Percentiles rank a stretch among this genome's conserved stretches.
Evolutionary conservation across 2,797 vertebrate species (phyloP).

Genomic region (Neosalanx taihuensis): DNA sequence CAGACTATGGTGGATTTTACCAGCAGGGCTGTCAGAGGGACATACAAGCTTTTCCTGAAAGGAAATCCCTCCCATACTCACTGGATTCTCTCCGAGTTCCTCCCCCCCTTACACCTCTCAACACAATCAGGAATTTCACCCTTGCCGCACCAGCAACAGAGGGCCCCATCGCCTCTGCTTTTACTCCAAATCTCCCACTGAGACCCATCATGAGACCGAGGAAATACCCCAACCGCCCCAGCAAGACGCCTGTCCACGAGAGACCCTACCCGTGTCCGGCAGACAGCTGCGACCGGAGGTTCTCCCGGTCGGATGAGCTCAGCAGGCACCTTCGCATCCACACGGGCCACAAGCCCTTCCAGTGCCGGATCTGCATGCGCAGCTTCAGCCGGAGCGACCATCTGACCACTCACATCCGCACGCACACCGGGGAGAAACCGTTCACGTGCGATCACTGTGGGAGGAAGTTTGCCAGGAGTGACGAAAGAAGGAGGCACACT

Average conservation of each 20-base stretch:
- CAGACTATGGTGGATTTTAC: constrained; percentile 88
- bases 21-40: constrained; percentile 83
- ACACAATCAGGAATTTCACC: constrained; percentile 91
- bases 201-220: constrained; percentile 85
- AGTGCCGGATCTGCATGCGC: constrained; percentile 90
- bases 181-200: constrained; percentile 79
- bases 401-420: constrained; percentile 89
- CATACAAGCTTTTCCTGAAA: constrained; percentile 75
- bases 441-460: constrained; percentile 88
- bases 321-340: constrained; percentile 90
- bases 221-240: constrained; percentile 88
- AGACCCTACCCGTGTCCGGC: constrained; percentile 88
- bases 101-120: constrained; percentile 90
- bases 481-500: constrained; percentile 84
- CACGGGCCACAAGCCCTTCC: constrained; percentile 90
- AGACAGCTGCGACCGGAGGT: constrained; percentile 89
- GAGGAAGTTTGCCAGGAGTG: constrained; percentile 84
- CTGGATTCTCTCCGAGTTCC: constrained; percentile 83
- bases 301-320: constrained; percentile 88
- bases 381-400: constrained; percentile 92
- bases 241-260: constrained; percentile 90
- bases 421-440: constrained; percentile 89
- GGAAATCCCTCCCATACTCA: constrained; percentile 85
- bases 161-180: constrained; percentile 65
- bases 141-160: constrained; percentile 75